phyloP scores from a whole-genome alignment of 2,797 vertebrate genomes.

The Acridotheres tristis region DNA sequence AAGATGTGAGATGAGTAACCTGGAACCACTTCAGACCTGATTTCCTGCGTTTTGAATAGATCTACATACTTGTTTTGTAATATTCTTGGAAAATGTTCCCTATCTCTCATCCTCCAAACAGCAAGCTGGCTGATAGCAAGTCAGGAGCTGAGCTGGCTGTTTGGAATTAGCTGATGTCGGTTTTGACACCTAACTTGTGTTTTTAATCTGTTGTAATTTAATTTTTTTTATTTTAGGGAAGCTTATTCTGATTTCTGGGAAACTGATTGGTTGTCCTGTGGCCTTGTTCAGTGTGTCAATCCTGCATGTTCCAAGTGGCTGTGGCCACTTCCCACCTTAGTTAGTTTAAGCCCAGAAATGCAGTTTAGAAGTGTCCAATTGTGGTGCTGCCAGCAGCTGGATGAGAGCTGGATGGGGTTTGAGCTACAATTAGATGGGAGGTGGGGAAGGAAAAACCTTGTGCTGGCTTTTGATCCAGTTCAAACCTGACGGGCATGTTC shows the following conservation, averaged over 20 bases:
- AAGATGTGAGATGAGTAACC: not conserved
- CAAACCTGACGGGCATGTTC: not conserved
- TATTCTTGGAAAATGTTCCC: not conserved
- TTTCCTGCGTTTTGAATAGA: not conserved
- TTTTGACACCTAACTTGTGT: not conserved
- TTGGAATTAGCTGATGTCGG: not conserved
- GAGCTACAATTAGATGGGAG: not conserved
- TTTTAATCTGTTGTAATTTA: not conserved
- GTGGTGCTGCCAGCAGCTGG: not conserved
- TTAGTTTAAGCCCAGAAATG: not conserved
- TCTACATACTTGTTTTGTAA: slow-evolving; percentile 31
- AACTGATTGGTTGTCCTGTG: slow-evolving; percentile 8
- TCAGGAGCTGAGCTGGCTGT: not conserved
- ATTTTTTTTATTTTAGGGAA: not conserved
- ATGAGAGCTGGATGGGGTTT: not conserved
- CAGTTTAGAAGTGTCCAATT: not conserved
- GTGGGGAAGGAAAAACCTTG: not conserved
- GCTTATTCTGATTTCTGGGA: not conserved
- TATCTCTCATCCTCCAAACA: not conserved
- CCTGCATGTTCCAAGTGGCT: not conserved
- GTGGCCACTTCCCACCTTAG: not conserved
- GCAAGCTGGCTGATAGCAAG: not conserved
- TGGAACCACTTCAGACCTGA: not conserved
- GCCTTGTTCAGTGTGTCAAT: slow-evolving; percentile 27
- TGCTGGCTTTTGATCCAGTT: slow-evolving; percentile 10